Conservation (phyloP, 2,888 invertebrate genomes). For the Pherbina coryleti region DNA sequence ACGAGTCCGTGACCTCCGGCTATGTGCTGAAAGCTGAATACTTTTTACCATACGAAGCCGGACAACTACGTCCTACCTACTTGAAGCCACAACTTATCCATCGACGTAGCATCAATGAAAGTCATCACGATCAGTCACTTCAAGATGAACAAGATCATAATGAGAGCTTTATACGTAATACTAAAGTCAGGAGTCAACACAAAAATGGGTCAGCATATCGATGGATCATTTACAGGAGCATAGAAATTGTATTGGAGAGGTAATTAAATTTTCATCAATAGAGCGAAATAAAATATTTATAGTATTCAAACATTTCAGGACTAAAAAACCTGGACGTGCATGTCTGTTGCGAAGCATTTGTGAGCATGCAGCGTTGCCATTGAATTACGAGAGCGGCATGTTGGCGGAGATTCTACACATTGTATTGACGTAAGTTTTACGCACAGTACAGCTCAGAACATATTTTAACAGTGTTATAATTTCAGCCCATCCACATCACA, state of each 20-base stretch:
- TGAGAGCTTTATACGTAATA: neutral
- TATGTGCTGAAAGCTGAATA: constrained; percentile 62
- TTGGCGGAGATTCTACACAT: constrained; percentile 82
- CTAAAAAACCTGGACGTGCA: constrained; percentile 76
- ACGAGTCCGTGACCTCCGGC: constrained; percentile 60
- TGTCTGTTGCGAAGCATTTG: constrained; percentile 83
- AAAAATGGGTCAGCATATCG: constrained; percentile 56
- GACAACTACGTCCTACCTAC: constrained; percentile 57
- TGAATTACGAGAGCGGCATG: constrained; percentile 78
- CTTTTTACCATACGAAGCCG: constrained; percentile 58
- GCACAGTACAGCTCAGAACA: neutral
- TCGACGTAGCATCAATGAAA: constrained; percentile 45
- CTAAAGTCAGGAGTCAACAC: constrained; percentile 41
- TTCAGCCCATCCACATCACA: constrained; percentile 78
- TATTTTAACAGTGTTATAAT: constrained; percentile 39
- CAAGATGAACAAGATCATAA: neutral
- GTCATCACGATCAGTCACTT: neutral
- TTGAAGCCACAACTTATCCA: constrained; percentile 60
- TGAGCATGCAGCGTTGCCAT: constrained; percentile 79
- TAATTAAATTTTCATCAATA: constrained; percentile 38
- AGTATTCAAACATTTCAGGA: constrained; percentile 66
- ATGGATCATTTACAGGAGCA: constrained; percentile 62
- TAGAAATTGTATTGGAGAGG: constrained; percentile 60
- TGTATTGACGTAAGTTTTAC: constrained; percentile 77
- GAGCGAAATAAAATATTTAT: neutral